phyloP scores from a whole-genome alignment of 2,113 vertebrate species.

The Athene noctua region DNA sequence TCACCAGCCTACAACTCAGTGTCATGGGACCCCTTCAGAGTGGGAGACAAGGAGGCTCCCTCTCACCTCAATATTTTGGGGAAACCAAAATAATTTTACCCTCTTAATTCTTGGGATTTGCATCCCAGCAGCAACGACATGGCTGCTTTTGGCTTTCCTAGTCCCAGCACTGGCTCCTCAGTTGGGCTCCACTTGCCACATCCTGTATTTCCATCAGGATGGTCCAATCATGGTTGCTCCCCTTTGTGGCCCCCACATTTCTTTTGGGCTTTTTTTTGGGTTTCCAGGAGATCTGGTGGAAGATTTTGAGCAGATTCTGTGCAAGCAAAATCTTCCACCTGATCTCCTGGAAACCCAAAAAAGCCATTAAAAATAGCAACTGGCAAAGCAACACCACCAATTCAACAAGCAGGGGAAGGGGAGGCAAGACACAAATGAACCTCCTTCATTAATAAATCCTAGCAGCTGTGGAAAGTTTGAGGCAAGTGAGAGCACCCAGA shows the following conservation, averaged over 20 bases:
- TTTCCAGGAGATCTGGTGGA: background rate
- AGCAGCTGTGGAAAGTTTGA: constrained; percentile 82
- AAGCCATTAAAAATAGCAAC: background rate
- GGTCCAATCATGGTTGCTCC: background rate
- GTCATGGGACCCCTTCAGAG: background rate
- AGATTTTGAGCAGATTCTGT: background rate
- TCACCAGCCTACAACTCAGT: background rate
- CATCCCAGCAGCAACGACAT: background rate
- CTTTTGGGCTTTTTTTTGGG: background rate
- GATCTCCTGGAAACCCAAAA: background rate
- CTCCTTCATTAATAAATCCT: constrained; percentile 65
- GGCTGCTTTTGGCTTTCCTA: background rate
- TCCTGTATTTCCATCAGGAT: background rate
- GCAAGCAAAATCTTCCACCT: background rate
- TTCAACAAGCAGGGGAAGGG: background rate
- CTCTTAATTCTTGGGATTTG: background rate
- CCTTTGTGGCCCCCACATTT: background rate
- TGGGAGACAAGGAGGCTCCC: background rate
- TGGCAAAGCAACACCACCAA: background rate
- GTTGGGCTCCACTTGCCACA: fast-evolving
- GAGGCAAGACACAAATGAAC: constrained; percentile 33
- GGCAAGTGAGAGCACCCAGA: constrained; percentile 77
- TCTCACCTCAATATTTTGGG: background rate
- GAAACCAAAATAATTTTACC: background rate
- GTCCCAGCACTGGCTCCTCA: fast-evolving